Conservation (phyloP, 2,113 vertebrate genomes). For the Nothobranchius kuhntae region DNA sequence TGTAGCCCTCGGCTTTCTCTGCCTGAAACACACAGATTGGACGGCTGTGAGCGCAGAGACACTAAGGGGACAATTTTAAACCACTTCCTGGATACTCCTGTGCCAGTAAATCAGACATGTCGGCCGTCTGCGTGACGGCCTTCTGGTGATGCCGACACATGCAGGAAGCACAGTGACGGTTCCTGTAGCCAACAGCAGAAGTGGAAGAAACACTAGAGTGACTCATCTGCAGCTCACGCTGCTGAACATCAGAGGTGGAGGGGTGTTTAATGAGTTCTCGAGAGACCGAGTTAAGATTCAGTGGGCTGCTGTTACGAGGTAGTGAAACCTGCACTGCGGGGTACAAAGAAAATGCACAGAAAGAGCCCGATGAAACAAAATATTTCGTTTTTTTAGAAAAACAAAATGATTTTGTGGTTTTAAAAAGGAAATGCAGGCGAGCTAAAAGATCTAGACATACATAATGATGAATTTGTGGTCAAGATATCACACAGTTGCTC, state of each 20-base stretch:
- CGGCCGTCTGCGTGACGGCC: neutral
- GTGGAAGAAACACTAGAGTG: conserved; percentile 21
- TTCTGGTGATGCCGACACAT: conserved; percentile 7
- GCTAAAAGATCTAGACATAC: neutral
- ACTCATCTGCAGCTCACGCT: conserved; percentile 26
- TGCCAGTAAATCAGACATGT: conserved; percentile 17
- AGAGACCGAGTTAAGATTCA: neutral
- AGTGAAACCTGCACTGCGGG: neutral
- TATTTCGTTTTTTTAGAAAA: too few relatives aligned
- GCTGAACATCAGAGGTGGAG: neutral
- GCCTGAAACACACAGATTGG: conserved; percentile 80
- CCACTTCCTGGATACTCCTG: conserved; percentile 54
- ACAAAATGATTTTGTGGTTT: too few relatives aligned
- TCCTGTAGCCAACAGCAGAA: conserved; percentile 17
- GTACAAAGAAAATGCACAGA: neutral
- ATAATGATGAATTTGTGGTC: neutral
- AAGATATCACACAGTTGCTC: neutral
- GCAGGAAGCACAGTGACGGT: conserved; percentile 18
- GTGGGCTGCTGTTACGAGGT: neutral
- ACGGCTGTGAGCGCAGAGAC: conserved; percentile 8
- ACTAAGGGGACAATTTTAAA: neutral
- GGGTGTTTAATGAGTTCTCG: neutral
- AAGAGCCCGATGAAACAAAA: neutral
- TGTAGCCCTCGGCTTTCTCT: conserved; percentile 96
- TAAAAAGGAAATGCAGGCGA: too few relatives aligned